Conservation (phyloP, 37 sponge, comb jelly and placozoan species). For the Lycopodina hypogea region DNA sequence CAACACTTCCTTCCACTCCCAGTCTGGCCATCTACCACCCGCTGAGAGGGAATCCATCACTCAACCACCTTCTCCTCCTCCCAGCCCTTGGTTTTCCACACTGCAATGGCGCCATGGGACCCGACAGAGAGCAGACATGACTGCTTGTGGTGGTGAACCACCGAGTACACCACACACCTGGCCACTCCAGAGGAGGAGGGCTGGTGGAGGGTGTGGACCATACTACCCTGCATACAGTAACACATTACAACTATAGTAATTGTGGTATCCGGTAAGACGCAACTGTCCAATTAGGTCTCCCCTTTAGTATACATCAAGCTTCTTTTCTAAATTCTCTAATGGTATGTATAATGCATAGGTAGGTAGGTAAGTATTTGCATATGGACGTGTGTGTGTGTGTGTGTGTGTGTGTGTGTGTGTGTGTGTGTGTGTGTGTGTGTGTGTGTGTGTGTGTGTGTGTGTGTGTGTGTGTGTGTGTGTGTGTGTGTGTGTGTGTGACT, state of each 20-base stretch:
- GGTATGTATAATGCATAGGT: too few species aligned
- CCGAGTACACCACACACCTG: slow-evolving; percentile 74
- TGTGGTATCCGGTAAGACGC: neutral
- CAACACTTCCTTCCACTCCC: too few species aligned
- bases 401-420: too few species aligned
- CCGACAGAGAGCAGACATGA: slow-evolving; percentile 79
- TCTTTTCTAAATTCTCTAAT: too few species aligned
- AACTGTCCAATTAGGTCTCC: neutral
- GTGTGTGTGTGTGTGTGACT: too few species aligned
- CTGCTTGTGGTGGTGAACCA: slow-evolving; percentile 68
- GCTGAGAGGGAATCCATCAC: neutral
- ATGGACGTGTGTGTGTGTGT: too few species aligned
- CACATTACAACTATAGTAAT: neutral
- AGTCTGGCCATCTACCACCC: too few species aligned
- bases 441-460: too few species aligned
- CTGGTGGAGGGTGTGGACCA: slow-evolving; percentile 38
- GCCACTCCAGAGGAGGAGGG: neutral
- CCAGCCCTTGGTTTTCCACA: slow-evolving; percentile 70
- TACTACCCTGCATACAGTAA: slow-evolving; percentile 25
- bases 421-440: too few species aligned
- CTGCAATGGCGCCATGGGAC: slow-evolving; percentile 65
- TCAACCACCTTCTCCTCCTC: slow-evolving; percentile 22
- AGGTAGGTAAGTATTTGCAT: too few species aligned
- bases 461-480: too few species aligned
- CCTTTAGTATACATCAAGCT: too few species aligned